Percentiles rank a stretch among this genome's conserved stretches.
These are phyloP conservation scores for Eupithecia dodoneata DNA, from an alignment of 2,888 invertebrate genomes.

Conservation along the genomic window DNA sequence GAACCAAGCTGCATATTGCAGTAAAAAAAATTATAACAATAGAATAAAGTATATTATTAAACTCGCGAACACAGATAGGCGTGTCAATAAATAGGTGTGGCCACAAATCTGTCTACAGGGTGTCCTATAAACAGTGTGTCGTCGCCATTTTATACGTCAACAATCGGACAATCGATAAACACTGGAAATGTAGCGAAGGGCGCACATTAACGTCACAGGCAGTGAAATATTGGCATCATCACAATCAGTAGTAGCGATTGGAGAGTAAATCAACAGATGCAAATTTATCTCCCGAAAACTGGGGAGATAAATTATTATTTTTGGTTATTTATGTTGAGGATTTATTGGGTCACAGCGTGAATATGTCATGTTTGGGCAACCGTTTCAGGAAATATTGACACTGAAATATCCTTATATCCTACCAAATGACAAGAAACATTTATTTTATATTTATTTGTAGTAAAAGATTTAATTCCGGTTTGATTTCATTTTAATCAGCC, in stretches of 20 bases:
- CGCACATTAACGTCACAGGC: conserved; percentile 56
- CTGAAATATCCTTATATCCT: not conserved
- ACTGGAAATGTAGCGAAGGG: conserved; percentile 58
- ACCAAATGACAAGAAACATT: not conserved
- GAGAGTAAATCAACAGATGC: conserved; percentile 50
- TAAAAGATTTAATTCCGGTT: not conserved
- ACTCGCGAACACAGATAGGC: conserved; percentile 60
- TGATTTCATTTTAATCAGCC: not conserved
- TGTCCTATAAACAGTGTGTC: conserved; percentile 57
- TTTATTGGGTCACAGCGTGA: conserved; percentile 8
- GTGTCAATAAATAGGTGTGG: conserved; percentile 69
- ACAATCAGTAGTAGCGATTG: conserved; percentile 50
- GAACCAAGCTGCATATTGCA: not conserved
- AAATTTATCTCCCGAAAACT: conserved; percentile 46
- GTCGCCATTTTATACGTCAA: conserved; percentile 63
- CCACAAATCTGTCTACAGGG: conserved; percentile 68
- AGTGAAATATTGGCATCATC: conserved; percentile 57
- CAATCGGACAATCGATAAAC: conserved; percentile 59
- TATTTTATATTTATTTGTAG: not conserved
- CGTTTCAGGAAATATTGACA: conserved; percentile 2
- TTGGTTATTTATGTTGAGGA: conserved; percentile 12
- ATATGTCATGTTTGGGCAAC: not conserved
- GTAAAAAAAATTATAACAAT: not conserved
- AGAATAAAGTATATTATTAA: conserved; percentile 42
- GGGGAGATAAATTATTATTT: conserved; percentile 12